Percentiles rank a stretch among this genome's conserved stretches.
Evolutionary conservation across 2,797 vertebrate species (phyloP).

Genomic region (Bucorvus abyssinicus): DNA sequence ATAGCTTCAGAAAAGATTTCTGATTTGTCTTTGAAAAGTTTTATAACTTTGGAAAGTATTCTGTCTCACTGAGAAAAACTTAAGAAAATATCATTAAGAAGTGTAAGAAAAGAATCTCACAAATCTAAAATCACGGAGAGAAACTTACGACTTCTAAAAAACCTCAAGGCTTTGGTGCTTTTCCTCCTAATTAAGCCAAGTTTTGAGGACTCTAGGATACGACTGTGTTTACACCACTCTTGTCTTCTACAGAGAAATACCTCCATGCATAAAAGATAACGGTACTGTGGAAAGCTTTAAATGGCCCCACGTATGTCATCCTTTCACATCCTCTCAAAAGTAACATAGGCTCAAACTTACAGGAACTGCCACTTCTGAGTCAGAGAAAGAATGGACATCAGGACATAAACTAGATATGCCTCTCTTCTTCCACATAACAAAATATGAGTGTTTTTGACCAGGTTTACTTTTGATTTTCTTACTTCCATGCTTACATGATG

Average conservation of each 20-base stretch:
- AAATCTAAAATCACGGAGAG: background rate
- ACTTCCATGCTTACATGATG: background rate
- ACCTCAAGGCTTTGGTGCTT: background rate
- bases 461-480: background rate
- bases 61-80: background rate
- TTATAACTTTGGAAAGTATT: background rate
- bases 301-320: background rate
- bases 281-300: background rate
- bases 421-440: background rate
- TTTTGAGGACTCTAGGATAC: background rate
- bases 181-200: background rate
- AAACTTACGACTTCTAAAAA: background rate
- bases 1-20: background rate
- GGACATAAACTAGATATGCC: background rate
- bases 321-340: background rate
- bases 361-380: background rate
- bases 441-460: background rate
- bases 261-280: background rate
- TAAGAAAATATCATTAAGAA: background rate
- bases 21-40: background rate
- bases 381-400: background rate
- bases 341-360: background rate
- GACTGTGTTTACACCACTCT: background rate
- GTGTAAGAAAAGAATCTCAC: background rate
- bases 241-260: background rate